Evolutionary conservation across 2,888 invertebrate genomes (phyloP).

Genomic region (Camptogramma bilineatum): DNA sequence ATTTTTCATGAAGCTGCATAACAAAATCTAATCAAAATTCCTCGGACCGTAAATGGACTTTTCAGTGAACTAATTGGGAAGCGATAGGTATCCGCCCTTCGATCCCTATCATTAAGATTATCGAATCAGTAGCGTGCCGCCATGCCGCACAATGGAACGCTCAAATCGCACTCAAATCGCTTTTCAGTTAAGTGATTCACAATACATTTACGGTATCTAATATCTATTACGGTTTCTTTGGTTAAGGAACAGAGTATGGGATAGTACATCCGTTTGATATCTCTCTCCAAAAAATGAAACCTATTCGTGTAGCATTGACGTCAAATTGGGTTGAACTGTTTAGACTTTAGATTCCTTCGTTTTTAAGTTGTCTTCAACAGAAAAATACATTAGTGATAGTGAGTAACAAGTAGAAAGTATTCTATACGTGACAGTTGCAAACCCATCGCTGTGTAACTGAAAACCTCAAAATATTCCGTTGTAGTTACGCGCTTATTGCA

Average conservation of each 20-base stretch:
- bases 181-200: conserved; percentile 50
- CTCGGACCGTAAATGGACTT: conserved; percentile 12
- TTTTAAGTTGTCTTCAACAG: too few species aligned
- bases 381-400: too few species aligned
- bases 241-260: conserved; percentile 16
- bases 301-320: too few species aligned
- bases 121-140: conserved; percentile 33
- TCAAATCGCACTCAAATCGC: conserved; percentile 36
- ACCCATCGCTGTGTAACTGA: too few species aligned
- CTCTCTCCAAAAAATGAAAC: background rate
- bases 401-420: too few species aligned
- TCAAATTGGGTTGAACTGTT: too few species aligned
- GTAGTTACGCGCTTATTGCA: too few species aligned
- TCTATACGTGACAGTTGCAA: too few species aligned
- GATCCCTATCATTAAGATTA: conserved; percentile 36
- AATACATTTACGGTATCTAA: conserved; percentile 49
- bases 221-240: conserved; percentile 50
- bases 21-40: conserved; percentile 1
- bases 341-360: too few species aligned
- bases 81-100: conserved; percentile 11
- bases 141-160: conserved; percentile 34
- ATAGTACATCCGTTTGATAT: background rate
- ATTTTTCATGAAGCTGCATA: background rate
- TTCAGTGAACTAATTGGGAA: conserved; percentile 32
- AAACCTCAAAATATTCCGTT: too few species aligned